Evolutionary conservation across 1,140 invertebrate genomes (phyloP), one percentile per base, ranked within the genome.

Genomic region (Rhagoletis pomonella): DNA sequence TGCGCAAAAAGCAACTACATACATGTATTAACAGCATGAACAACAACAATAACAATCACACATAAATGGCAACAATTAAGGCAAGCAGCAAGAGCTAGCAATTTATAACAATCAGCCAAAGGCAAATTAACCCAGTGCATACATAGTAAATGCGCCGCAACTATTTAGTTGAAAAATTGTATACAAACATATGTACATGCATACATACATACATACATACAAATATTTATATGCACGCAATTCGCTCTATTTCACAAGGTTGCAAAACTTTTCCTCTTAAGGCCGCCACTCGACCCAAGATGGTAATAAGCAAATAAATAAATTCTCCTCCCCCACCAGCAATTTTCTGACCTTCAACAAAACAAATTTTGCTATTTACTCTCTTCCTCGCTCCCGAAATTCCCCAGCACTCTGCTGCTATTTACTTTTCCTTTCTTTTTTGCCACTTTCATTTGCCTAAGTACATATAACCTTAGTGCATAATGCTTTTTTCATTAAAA

Each of bases 61-160:
- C 50, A 55, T 55, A 5, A 29, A 3, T 55, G 5, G 50, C 2
- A 73, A 55, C 73, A 55, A 58, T 7, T 55, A 55, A 42, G 47
- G 19, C 44, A 73, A 39, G 19, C 6, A 19, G n/a, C n/a, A 67
- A 67, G 0, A 3, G 6, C n/a, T 29, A 67, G 3, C 47, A 58
- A 81, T 81, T 81, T 81, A 55, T 29, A 81, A 81, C 19, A 81
- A 81, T 19, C 73, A 50, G 14, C 17, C 29, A 55, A 42, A 12
- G 42, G 42, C 67, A 42, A n/a, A 47, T 14, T 73, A 47, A 47
- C 67, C 10, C 42, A 1, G 12, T 29, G 1, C 29, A 29, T 29
- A 39, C 67, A 47, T 73, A 73, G 67, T 73, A 73, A 73, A 73
- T 47, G 42, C 64, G 64, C 64, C 64, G 64, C 64, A 67, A 67